phyloP scores from a whole-genome alignment of 2,113 vertebrate genomes.

The Rhodinocichla rosea region DNA sequence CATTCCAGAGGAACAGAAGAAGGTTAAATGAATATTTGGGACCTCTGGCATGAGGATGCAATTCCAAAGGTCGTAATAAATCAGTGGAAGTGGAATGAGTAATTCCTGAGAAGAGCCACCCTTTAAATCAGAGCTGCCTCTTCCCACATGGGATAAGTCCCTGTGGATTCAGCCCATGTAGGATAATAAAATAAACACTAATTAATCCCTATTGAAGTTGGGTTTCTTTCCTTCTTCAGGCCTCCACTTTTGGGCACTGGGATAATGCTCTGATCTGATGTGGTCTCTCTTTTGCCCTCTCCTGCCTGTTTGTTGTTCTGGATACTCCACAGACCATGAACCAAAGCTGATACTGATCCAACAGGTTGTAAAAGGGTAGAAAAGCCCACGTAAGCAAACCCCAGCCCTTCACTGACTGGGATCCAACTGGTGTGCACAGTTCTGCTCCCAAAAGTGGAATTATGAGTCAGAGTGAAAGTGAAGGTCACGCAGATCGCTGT shows the following conservation, averaged over 20 bases:
- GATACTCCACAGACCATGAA: neutral
- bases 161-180: accelerated
- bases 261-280: neutral
- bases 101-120: neutral
- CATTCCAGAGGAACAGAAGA: neutral
- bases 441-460: neutral
- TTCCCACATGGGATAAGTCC: neutral
- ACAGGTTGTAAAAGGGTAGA: neutral
- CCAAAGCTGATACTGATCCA: neutral
- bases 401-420: neutral
- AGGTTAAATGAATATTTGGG: neutral
- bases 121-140: neutral
- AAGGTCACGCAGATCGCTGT: accelerated
- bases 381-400: neutral
- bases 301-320: neutral
- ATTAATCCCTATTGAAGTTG: neutral
- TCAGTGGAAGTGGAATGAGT: neutral
- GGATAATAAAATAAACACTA: neutral
- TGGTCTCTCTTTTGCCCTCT: neutral
- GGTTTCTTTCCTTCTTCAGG: neutral
- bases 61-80: neutral
- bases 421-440: neutral
- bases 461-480: neutral
- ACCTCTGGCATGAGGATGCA: neutral
- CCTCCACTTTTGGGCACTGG: neutral